Evolutionary conservation across 2,888 invertebrate genomes (phyloP), one percentile per base, ranked within the genome.

Genomic region (Conops quadrifasciatus): DNA sequence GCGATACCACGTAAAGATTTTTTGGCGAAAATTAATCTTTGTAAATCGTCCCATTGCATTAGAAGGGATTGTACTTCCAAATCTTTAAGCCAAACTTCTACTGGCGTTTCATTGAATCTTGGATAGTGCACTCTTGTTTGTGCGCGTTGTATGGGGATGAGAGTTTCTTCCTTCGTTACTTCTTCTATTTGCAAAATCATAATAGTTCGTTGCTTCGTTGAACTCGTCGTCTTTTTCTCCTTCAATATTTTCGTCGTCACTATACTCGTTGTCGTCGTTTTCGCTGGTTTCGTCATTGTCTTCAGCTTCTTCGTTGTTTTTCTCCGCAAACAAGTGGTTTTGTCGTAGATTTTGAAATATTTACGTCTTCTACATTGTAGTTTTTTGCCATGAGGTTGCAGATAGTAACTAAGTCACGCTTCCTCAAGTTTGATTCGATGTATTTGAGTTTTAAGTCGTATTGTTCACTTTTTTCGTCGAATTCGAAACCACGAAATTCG

Each of bases 11-110:
- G 63, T 43, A 75, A 45, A 0, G 71, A 65, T 45, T 70, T 68
- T 71, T 75, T 77, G 0, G 70, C 76, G 45, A 75, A 75, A 4
- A 76, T 60, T 13, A 65, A 72, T 63, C 69, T 73, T 16, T 75
- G 73, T 5, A 75, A 67, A 1, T 75, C 71, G 62, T 69, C 67
- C 70, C 72, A 73, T 2, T 65, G n/a, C 73, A 73, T 72, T 9
- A 73, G 30, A 1, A 45, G 15, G 1, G 73, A 51, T 9, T 47
- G 70, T 28, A 73, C 73, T 43, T 74, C 72, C 30, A 74, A 74
- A 60, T 74, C 72, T 0, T 62, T 28, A 0, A 72, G n/a, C 71
- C 73, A 73, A 2, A 30, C 62, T 4, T 64, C 45, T 0, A 73
- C 51, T 0, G 72, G 64, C 13, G 72, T 13, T 24, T 71, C 71